Base-by-base conservation (phyloP, 2,888 invertebrate species). In the Carabus problematicus region DNA sequence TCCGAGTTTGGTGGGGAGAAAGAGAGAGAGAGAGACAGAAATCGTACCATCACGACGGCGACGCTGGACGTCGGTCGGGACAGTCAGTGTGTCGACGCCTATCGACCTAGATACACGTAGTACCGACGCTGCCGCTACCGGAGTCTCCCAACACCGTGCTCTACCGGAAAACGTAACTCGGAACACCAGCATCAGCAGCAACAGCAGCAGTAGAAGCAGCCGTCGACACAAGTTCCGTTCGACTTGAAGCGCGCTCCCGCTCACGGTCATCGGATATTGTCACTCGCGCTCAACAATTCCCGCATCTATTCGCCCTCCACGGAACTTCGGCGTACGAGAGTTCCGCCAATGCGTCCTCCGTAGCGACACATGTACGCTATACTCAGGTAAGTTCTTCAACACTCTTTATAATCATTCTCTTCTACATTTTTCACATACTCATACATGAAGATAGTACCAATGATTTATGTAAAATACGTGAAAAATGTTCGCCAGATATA, bases 11-110 rank as follows among this genome's bases (percentile, higher is more conserved):
- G 67, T 16, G 59, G 16, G 59, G 59, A 16, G 14, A 42, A 72
- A 73, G 73, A 75, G 74, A 71, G 70, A 72, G 70, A 70, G 72
- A 67, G 71, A 60, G 29, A 61, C 39, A 70, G 70, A 64, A 71
- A 73, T 77, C 77, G 76, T 75, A 76, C 76, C 77, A 76, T 77
- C 77, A 77, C 78, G 79, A 75, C 78, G 78, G 73, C 77, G 78
- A 76, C 55, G 45, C 73, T 45, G 56, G 78, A 76, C 55, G 45
- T 73, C 59, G 56, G 76, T 75, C 75, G 75, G 76, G 77, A 77
- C 79, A 80, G 79, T 81, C 78, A 79, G 80, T 79, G 78, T 79
- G 78, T 78, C 79, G 78, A 75, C 79, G 78, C 77, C 75, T 77
- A 71, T 67, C 67, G 60, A 67, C 67, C 67, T 19, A 52, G 52